These are phyloP conservation scores for Mythimna impura DNA, from an alignment of 2,888 invertebrate species.

Conservation along the genomic window DNA sequence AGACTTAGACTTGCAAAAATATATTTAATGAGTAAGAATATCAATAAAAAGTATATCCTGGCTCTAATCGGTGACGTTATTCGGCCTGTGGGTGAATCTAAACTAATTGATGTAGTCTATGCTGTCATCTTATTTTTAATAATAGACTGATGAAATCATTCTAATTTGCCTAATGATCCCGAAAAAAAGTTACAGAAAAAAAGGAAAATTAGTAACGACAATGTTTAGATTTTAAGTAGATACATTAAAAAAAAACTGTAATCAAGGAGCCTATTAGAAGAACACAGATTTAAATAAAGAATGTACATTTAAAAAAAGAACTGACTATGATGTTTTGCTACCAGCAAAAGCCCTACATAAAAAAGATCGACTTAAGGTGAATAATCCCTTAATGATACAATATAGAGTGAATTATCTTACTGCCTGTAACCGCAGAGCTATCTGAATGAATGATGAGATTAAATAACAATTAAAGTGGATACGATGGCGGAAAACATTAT, in stretches of 20 bases:
- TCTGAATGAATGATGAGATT: slow-evolving; percentile 58
- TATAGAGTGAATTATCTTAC: slow-evolving; percentile 51
- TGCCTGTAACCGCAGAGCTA: slow-evolving; percentile 51
- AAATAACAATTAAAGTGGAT: slow-evolving; percentile 62
- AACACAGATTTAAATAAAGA: slow-evolving; percentile 10
- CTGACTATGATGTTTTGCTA: slow-evolving; percentile 25
- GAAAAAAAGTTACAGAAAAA: slow-evolving; percentile 15
- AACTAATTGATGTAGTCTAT: slow-evolving; percentile 35
- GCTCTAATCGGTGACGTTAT: slow-evolving; percentile 37
- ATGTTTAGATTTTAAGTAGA: neutral
- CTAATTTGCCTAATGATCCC: neutral
- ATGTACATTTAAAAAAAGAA: slow-evolving; percentile 8
- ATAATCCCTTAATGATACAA: slow-evolving; percentile 59
- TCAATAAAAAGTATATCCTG: slow-evolving; percentile 57
- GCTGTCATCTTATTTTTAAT: slow-evolving; percentile 34
- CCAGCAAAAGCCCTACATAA: slow-evolving; percentile 27
- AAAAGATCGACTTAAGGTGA: slow-evolving; percentile 43
- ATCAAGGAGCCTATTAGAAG: slow-evolving; percentile 4
- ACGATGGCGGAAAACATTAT: slow-evolving; percentile 40
- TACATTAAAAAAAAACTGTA: slow-evolving; percentile 4
- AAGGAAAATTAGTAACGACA: neutral
- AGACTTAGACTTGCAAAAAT: slow-evolving; percentile 43
- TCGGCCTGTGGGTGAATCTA: slow-evolving; percentile 22
- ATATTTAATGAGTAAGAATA: slow-evolving; percentile 46
- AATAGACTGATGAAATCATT: slow-evolving; percentile 36